A percentile compares a stretch with the other conserved stretches of the same genome.
phyloP scores from a whole-genome alignment of 2,888 invertebrate species.

The Abrostola triplasia region DNA sequence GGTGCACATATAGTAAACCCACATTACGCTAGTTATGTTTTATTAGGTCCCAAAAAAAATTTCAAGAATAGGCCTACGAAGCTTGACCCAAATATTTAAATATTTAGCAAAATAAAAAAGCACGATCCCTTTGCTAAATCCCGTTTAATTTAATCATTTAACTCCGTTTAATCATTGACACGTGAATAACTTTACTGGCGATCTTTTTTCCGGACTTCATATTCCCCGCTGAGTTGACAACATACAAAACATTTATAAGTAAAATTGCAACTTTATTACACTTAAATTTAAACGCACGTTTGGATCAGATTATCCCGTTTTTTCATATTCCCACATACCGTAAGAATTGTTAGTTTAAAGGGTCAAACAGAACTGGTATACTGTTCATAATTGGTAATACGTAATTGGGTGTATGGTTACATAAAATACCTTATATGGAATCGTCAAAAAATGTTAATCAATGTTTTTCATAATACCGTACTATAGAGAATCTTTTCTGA shows the following conservation, averaged over 20 bases:
- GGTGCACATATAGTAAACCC: no score
- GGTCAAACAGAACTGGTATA: background rate
- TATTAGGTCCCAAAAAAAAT: no score
- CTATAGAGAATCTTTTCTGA: no score
- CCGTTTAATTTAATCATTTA: no score
- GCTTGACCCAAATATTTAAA: no score
- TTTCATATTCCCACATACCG: constrained; percentile 3
- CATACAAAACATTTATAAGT: constrained; percentile 25
- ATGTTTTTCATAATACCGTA: no score
- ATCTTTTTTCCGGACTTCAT: constrained; percentile 2
- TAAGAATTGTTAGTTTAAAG: constrained; percentile 25
- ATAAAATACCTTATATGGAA: background rate
- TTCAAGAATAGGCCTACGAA: no score
- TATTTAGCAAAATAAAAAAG: no score
- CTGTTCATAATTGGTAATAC: background rate
- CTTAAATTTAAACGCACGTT: constrained; percentile 17
- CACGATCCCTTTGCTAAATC: no score
- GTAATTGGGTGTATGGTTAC: background rate
- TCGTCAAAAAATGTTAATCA: no score
- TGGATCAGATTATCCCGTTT: constrained; percentile 31
- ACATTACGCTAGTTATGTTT: no score
- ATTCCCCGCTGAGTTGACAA: constrained; percentile 40
- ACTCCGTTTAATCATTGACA: background rate
- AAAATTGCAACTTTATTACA: constrained; percentile 27
- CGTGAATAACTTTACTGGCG: background rate